Evolutionary conservation across 2,888 invertebrate genomes (phyloP), one percentile per base, ranked within the genome.

Genomic region (Thymelicus sylvestris): DNA sequence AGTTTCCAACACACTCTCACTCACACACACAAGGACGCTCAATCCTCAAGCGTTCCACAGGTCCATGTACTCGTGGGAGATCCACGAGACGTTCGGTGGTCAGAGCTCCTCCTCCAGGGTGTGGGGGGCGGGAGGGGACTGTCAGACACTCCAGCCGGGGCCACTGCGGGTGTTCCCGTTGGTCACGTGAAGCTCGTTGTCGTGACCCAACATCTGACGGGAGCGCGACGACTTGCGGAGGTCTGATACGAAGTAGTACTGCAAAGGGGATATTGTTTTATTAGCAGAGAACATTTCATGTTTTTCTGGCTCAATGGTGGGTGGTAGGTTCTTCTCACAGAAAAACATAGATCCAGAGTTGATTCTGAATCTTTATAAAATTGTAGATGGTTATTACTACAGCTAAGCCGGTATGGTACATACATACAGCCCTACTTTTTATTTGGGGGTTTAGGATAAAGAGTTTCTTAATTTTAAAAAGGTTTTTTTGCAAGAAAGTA

Each of bases 91-190:
- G 74, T 86, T 84, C 39, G 86, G 84, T 52, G 82, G 85, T 86
- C 83, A 80, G 81, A 85, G 89, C 85, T 87, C 90, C 62, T 77
- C 76, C 67, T 77, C 78, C 73, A 80, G 77, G 15, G 80, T 77
- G 66, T 79, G 81, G 64, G 85, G 85, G 77, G 84, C 82, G 74
- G 81, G 78, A 59, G 85, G 81, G 72, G 86, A 81, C 67, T 86
- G 91, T 93, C 93, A 93, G 75, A 93, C 93, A 47, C 88, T 89
- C 81, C 89, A 93, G 13, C 89, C 81, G n/a, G 88, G 74, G 31
- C 78, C 78, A 0, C 80, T 74, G 12, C 87, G 84, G 13, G 81
- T 84, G 85, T 86, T 91, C 64, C 93, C 93, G 81, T 93, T 93
- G 79, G 90, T 92, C 41, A 83, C 79, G 77, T 89, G 90, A 6